Conservation (phyloP, 2,888 invertebrate species). For the Sinotaia quadrata region DNA sequence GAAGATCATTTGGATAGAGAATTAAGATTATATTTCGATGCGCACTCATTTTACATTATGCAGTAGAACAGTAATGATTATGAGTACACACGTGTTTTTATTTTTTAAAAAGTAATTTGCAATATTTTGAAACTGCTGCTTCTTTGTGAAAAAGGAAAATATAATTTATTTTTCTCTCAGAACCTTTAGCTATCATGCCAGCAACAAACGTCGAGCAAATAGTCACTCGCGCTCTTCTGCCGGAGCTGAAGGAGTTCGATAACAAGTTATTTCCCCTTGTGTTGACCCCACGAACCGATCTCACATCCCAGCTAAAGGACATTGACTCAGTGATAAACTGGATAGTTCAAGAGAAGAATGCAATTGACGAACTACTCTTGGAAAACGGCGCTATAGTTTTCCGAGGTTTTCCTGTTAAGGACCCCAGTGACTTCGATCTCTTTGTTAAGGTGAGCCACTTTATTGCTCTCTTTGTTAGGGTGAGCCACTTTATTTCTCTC, state of each 20-base stretch:
- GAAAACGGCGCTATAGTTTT: slow-evolving; percentile 56
- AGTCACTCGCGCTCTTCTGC: background rate
- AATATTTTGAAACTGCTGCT: no score
- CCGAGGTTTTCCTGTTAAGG: slow-evolving; percentile 49
- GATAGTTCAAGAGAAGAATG: slow-evolving; percentile 29
- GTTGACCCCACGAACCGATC: slow-evolving; percentile 31
- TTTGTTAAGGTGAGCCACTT: slow-evolving; percentile 32
- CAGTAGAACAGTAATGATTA: no score
- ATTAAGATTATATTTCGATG: no score
- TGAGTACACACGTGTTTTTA: no score
- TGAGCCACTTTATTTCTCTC: no score
- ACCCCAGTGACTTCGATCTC: slow-evolving; percentile 49
- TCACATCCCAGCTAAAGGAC: background rate
- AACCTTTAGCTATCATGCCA: no score
- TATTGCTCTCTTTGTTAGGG: no score
- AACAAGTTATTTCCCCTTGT: slow-evolving; percentile 45
- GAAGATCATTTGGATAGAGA: no score
- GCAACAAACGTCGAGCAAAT: background rate
- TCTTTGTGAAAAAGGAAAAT: no score
- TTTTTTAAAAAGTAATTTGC: no score
- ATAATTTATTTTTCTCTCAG: no score
- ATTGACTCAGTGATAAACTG: slow-evolving; percentile 1
- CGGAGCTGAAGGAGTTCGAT: slow-evolving; percentile 46
- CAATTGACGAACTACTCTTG: slow-evolving; percentile 38
- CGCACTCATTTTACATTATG: no score